A percentile compares a stretch with the other conserved stretches of the same genome.
Conservation (phyloP, 2,888 invertebrate genomes). For the Poecilus cupreus region DNA sequence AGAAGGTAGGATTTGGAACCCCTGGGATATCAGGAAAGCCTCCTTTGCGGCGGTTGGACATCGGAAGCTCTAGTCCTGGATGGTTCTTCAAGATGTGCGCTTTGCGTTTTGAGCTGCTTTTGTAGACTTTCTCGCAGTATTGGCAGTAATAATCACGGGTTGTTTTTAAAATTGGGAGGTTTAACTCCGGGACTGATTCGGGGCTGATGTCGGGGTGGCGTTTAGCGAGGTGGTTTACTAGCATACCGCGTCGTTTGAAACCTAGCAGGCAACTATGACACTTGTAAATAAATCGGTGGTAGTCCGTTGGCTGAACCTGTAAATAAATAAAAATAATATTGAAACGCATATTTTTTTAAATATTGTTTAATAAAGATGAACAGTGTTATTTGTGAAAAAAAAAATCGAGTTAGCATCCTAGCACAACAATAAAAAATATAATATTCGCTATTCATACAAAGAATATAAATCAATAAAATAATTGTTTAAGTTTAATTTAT, state of each 20-base stretch:
- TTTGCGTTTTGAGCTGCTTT: slow-evolving; percentile 89
- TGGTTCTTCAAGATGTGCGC: slow-evolving; percentile 88
- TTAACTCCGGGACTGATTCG: slow-evolving; percentile 82
- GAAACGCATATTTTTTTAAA: too few species aligned
- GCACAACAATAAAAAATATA: too few species aligned
- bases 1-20: slow-evolving; percentile 78
- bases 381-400: too few species aligned
- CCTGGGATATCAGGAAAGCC: slow-evolving; percentile 70
- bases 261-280: slow-evolving; percentile 85
- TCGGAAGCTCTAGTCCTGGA: slow-evolving; percentile 83
- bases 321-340: background rate
- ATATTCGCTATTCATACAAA: too few species aligned
- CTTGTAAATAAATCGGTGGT: slow-evolving; percentile 84
- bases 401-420: too few species aligned
- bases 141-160: slow-evolving; percentile 89
- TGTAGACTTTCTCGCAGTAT: slow-evolving; percentile 88
- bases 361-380: too few species aligned
- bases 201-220: slow-evolving; percentile 81
- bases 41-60: slow-evolving; percentile 71
- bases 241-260: slow-evolving; percentile 88
- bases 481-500: too few species aligned
- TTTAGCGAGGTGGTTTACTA: slow-evolving; percentile 90
- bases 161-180: slow-evolving; percentile 85
- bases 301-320: slow-evolving; percentile 76
- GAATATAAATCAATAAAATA: too few species aligned